These are phyloP conservation scores for Alethe diademata DNA, from an alignment of 2,113 vertebrate species.

Conservation along the genomic window DNA sequence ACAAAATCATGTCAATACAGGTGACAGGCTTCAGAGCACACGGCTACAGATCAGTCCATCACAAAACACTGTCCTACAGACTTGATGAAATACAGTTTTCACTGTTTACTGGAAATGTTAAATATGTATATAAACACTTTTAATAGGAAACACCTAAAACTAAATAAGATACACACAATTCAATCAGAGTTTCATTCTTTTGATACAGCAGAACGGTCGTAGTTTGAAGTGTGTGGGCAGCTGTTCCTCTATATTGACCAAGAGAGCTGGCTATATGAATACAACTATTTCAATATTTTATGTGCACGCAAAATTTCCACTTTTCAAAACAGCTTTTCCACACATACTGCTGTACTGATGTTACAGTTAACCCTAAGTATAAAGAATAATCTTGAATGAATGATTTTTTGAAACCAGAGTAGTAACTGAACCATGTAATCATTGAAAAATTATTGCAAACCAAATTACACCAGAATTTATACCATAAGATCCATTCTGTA, in stretches of 20 bases:
- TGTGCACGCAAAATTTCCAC: not conserved
- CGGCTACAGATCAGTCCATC: accelerated
- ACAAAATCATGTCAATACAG: not conserved
- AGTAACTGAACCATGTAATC: not conserved
- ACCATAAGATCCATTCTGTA: not conserved
- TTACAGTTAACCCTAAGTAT: not conserved
- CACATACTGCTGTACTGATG: not conserved
- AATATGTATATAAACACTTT: not conserved
- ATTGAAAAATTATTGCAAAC: not conserved
- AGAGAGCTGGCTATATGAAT: not conserved
- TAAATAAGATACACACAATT: not conserved
- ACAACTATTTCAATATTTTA: not conserved
- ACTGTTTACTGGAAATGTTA: not conserved
- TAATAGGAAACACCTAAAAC: not conserved
- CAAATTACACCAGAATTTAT: not conserved
- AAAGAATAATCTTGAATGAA: not conserved
- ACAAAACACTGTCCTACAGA: not conserved
- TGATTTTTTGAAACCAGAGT: not conserved
- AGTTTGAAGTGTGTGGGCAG: not conserved
- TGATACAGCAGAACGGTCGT: not conserved
- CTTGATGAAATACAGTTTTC: not conserved
- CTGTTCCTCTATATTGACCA: not conserved
- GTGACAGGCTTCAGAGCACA: not conserved
- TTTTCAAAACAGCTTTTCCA: not conserved
- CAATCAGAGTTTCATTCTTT: not conserved